Evolutionary conservation across 1,140 invertebrate genomes (phyloP).

Genomic region (Zaprionus kolodkinae): DNA sequence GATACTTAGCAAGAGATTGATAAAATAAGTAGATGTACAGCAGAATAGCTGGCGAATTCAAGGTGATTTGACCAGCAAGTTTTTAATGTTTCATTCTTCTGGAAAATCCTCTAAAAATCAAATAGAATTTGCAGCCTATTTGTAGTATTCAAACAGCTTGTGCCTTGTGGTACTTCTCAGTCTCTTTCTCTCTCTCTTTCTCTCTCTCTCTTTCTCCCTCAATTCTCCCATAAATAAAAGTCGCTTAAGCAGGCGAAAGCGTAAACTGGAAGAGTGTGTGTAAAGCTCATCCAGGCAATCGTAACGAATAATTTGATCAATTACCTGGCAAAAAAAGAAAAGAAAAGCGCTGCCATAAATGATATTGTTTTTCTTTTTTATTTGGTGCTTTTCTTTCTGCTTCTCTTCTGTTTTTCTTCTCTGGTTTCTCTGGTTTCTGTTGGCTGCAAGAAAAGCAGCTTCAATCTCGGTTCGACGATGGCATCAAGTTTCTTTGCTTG

Average conservation of each 20-base stretch:
- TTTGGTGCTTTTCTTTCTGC: background rate
- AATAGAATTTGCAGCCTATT: too few relatives aligned
- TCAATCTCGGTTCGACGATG: conserved; percentile 47
- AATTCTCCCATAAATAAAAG: conserved; percentile 2
- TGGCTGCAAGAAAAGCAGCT: conserved; percentile 27
- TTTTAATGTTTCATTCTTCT: too few relatives aligned
- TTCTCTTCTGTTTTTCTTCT: background rate
- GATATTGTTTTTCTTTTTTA: conserved; percentile 10
- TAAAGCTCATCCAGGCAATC: conserved; percentile 1
- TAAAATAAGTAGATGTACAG: background rate
- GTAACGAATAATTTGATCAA: conserved; percentile 45
- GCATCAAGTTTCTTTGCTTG: conserved; percentile 41
- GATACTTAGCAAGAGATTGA: too few relatives aligned
- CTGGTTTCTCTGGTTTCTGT: background rate
- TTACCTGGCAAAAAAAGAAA: conserved; percentile 23
- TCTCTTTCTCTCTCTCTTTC: background rate
- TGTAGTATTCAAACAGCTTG: too few relatives aligned
- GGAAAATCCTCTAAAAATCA: too few relatives aligned
- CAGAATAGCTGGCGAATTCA: background rate
- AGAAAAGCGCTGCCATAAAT: conserved; percentile 4
- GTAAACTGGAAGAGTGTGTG: background rate
- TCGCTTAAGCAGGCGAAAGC: background rate
- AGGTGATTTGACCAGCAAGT: background rate
- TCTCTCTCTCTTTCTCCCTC: background rate
- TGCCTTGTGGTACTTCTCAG: too few relatives aligned